Evolutionary conservation across 2,113 vertebrate genomes (phyloP).

Genomic region (Epinephelus lanceolatus): DNA sequence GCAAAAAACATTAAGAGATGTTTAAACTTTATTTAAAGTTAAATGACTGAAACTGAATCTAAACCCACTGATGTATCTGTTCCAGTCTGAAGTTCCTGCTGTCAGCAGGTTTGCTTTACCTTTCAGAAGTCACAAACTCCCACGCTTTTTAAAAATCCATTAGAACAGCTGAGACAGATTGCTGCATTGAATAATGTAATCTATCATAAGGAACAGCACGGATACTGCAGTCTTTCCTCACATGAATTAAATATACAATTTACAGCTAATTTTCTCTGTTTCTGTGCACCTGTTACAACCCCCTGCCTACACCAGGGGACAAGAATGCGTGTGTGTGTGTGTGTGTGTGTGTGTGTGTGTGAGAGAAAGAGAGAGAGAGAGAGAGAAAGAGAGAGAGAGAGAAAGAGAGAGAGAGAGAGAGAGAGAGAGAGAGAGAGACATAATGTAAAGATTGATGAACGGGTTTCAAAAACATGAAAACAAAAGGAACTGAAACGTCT

Average conservation of each 20-base stretch:
- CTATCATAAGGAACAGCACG: not conserved
- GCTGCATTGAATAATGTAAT: slow-evolving; percentile 13
- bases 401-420: too few species aligned
- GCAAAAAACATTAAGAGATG: not conserved
- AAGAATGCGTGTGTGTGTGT: not conserved
- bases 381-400: too few species aligned
- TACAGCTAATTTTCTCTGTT: slow-evolving; percentile 1
- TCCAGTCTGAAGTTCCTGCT: not conserved
- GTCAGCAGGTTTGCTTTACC: slow-evolving; percentile 6
- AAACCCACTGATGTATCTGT: not conserved
- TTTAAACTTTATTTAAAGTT: not conserved
- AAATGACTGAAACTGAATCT: not conserved
- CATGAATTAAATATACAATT: not conserved
- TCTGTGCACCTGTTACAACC: not conserved
- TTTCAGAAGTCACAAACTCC: slow-evolving; percentile 13
- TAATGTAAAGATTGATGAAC: not conserved
- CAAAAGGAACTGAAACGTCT: not conserved
- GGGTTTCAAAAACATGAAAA: not conserved
- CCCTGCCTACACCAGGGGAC: not conserved
- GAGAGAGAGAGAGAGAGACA: too few species aligned
- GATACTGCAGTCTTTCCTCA: not conserved
- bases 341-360: not conserved
- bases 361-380: too few species aligned
- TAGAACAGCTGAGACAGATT: slow-evolving; percentile 25
- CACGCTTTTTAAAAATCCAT: slow-evolving; percentile 5